Conservation (phyloP, 2,888 invertebrate species). For the Coecobrya sp. region DNA sequence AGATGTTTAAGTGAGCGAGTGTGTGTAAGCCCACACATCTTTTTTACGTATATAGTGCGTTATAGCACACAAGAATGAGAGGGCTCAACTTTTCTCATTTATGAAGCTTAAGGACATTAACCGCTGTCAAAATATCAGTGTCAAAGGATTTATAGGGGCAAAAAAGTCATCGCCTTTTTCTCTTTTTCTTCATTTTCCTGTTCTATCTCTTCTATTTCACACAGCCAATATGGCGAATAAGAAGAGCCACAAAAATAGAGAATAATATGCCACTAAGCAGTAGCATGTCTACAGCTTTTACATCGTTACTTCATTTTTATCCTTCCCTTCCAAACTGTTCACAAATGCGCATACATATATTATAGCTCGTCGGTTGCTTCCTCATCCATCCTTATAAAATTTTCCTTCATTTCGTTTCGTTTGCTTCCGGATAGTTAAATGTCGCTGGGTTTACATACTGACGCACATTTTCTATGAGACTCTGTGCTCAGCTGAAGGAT, state of each 20-base stretch:
- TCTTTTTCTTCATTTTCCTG: constrained; percentile 17
- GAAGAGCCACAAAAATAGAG: not conserved
- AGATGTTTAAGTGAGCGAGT: constrained; percentile 34
- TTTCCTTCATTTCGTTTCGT: constrained; percentile 9
- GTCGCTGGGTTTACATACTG: not conserved
- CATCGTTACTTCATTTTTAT: constrained; percentile 6
- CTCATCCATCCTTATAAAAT: constrained; percentile 23
- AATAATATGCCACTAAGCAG: not conserved
- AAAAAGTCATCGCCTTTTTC: constrained; percentile 68
- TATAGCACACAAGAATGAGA: constrained; percentile 1
- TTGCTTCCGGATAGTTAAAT: constrained; percentile 54
- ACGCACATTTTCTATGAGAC: not conserved
- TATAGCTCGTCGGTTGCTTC: not conserved
- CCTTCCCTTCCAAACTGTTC: not conserved
- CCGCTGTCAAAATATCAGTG: constrained; percentile 79
- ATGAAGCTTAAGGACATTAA: constrained; percentile 76
- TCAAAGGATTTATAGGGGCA: constrained; percentile 75
- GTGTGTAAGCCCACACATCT: not conserved
- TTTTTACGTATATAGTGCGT: not conserved
- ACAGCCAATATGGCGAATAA: not conserved
- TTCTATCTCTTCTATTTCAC: not conserved
- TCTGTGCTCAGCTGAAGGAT: constrained; percentile 16
- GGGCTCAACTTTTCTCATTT: constrained; percentile 76
- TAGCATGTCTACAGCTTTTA: not conserved
- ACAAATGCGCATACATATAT: constrained; percentile 13